Evolutionary conservation across 2,113 vertebrate genomes (phyloP).

Genomic region (Atherinomorus stipes): DNA sequence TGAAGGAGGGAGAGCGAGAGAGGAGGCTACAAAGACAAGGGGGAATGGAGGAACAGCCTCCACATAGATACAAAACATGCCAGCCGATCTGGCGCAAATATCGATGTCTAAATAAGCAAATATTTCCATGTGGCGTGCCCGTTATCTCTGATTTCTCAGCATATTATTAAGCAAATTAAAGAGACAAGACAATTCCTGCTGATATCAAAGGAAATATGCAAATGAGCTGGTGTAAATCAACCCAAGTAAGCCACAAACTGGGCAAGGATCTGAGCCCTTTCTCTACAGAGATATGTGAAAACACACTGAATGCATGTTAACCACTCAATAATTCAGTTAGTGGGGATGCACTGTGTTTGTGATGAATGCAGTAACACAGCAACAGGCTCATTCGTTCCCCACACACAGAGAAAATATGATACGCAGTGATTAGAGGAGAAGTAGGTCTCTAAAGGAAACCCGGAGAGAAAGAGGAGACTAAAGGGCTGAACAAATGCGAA

Average conservation of each 20-base stretch:
- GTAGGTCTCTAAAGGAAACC: slow-evolving; percentile 30
- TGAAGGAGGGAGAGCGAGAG: slow-evolving; percentile 22
- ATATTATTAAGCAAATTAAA: slow-evolving; percentile 48
- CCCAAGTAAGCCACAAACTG: slow-evolving; percentile 15
- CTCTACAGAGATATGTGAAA: slow-evolving; percentile 21
- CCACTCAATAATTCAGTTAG: slow-evolving; percentile 63
- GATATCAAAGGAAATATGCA: slow-evolving; percentile 59
- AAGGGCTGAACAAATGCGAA: slow-evolving; percentile 11
- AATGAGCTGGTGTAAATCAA: slow-evolving; percentile 27
- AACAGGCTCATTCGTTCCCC: slow-evolving; percentile 53
- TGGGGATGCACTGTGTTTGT: slow-evolving; percentile 34
- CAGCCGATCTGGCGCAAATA: slow-evolving; percentile 29
- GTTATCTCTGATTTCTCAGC: slow-evolving; percentile 13
- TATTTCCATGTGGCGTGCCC: slow-evolving; percentile 44
- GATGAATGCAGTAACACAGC: slow-evolving; percentile 50
- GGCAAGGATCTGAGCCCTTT: slow-evolving; percentile 29
- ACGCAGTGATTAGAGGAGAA: slow-evolving; percentile 47
- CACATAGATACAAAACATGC: slow-evolving; percentile 8
- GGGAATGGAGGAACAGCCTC: slow-evolving; percentile 28
- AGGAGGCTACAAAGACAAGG: slow-evolving; percentile 19
- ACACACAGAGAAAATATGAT: slow-evolving; percentile 38
- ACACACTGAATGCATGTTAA: slow-evolving; percentile 45
- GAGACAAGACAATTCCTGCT: slow-evolving; percentile 41
- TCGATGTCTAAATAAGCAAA: slow-evolving; percentile 39
- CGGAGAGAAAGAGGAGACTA: slow-evolving; percentile 16